phyloP scores from a whole-genome alignment of 2,888 invertebrate species.

The Boloria selene region DNA sequence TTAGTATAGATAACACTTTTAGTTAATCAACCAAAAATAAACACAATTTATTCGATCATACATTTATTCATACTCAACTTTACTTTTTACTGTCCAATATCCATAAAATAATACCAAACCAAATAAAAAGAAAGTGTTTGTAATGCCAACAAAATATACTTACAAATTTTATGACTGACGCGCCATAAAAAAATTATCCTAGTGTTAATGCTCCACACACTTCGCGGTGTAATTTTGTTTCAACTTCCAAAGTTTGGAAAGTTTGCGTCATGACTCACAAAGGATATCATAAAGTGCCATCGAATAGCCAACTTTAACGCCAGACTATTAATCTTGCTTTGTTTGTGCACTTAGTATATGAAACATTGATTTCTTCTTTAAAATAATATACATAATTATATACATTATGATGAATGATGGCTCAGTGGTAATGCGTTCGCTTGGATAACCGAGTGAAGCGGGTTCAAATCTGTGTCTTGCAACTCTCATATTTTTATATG shows the following conservation, averaged over 20 bases:
- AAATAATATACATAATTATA: not conserved
- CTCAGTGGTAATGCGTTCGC: too few species aligned
- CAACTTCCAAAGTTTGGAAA: slow-evolving; percentile 34
- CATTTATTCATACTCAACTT: too few species aligned
- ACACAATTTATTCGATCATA: too few species aligned
- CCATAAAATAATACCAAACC: not conserved
- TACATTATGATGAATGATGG: too few species aligned
- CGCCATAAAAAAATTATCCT: slow-evolving; percentile 35
- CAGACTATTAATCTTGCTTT: slow-evolving; percentile 36
- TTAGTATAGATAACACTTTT: too few species aligned
- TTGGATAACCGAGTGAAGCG: too few species aligned
- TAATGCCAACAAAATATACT: not conserved
- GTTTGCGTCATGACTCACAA: slow-evolving; percentile 34
- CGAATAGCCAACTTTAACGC: slow-evolving; percentile 26
- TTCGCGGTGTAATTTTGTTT: slow-evolving; percentile 31
- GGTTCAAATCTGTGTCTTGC: too few species aligned
- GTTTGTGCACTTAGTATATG: slow-evolving; percentile 28
- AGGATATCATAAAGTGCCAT: slow-evolving; percentile 37
- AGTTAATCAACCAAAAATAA: too few species aligned
- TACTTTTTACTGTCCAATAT: too few species aligned
- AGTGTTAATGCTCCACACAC: slow-evolving; percentile 29
- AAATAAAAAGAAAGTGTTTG: not conserved
- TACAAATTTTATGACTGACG: slow-evolving; percentile 25
- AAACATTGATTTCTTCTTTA: slow-evolving; percentile 16
- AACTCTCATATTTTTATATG: too few species aligned